Evolutionary conservation across 1,140 invertebrate genomes (phyloP), one percentile per base, ranked within the genome.

Genomic region (Thalassaphorura encarpata): DNA sequence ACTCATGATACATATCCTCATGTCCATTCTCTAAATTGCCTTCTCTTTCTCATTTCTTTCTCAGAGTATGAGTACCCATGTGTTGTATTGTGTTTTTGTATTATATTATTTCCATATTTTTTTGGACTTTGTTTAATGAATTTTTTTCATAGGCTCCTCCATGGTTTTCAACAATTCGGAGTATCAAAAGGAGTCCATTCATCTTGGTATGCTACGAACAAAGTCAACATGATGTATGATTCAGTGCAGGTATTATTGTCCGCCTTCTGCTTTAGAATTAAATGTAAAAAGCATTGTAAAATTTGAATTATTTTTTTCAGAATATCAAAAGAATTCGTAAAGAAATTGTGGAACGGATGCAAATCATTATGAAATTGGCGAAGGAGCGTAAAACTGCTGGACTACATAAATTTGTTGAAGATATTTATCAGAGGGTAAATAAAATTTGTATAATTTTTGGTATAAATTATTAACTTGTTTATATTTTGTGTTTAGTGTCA

Each of bases 281-380:
- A 21, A 15, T 43, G 19, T 47, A 6, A 18, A 23, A 47, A 11
- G 19, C 24, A 23, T 21, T 18, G 8, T 5, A 47, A 47, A 18
- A 42, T 13, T n/a, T 11, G 19, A 40, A 27, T 18, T 26, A 15
- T 56, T 4, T 41, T 19, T 61, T 76, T 13, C 77, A 85, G 68
- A 83, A 84, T 0, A 81, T 87, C 6, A 53, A 58, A 18, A 19
- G 51, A 23, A 28, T 58, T 24, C 27, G 51, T 19, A 31, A 84
- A 58, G 85, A 89, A 66, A 80, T 89, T 1, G 81, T 85, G 0
- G 80, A 83, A 49, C 80, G 83, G n/a, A 86, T 87, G 84, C 79
- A 80, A 23, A 76, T 78, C 8, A 70, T 87, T 13, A 79, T 86
- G 74, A 78, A 78, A 61, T 66, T 85, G 19, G 83, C 83, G 0